Conservation (phyloP, 2,888 invertebrate species). For the Aphelenchoides bicaudatus region DNA sequence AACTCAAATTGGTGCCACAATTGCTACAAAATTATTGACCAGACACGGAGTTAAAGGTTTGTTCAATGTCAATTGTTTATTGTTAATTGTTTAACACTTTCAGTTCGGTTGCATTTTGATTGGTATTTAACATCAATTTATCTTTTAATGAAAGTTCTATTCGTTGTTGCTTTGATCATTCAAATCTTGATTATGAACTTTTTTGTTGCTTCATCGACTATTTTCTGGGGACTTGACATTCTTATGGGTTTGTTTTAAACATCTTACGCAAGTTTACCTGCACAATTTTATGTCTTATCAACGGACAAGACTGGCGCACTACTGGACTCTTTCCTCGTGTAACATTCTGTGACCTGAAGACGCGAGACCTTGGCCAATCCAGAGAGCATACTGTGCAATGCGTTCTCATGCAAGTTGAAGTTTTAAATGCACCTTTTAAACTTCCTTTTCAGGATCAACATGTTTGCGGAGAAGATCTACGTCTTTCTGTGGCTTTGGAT, state of each 20-base stretch:
- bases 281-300: conserved; percentile 15
- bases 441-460: neutral
- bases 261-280: too few species aligned
- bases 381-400: conserved; percentile 59
- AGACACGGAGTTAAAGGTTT: conserved; percentile 20
- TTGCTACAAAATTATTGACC: conserved; percentile 19
- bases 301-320: conserved; percentile 59
- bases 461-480: conserved; percentile 61
- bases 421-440: conserved; percentile 13
- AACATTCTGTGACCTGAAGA: conserved; percentile 27
- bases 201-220: conserved; percentile 58
- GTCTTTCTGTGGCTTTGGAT: conserved; percentile 60
- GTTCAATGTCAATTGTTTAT: neutral
- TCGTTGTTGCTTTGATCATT: conserved; percentile 54
- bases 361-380: conserved; percentile 48
- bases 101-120: conserved; percentile 31
- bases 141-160: conserved; percentile 56
- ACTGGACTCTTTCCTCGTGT: conserved; percentile 46
- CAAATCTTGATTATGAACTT: conserved; percentile 60
- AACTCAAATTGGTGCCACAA: conserved; percentile 11
- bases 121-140: conserved; percentile 57
- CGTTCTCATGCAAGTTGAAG: conserved; percentile 51
- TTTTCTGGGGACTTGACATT: conserved; percentile 60
- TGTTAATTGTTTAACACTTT: too few species aligned
- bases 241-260: too few species aligned